Conservation (phyloP, 2,797 vertebrate genomes). For the Perodicticus potto region DNA sequence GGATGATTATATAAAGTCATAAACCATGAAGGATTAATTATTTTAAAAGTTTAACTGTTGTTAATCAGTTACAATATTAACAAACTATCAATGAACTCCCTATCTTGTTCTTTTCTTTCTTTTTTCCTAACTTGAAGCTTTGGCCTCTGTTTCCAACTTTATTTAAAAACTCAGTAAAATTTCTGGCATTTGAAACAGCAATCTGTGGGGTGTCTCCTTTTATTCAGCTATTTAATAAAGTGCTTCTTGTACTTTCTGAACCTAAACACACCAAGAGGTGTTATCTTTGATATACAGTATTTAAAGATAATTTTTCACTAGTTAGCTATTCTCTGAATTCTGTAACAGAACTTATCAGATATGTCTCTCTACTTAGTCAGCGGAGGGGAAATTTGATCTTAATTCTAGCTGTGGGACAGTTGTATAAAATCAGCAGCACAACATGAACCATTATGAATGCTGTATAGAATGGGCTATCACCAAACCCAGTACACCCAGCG, state of each 20-base stretch:
- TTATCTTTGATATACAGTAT: conserved; percentile 20
- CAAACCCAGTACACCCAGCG: background rate
- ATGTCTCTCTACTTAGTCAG: background rate
- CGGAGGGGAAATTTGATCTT: background rate
- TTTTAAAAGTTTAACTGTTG: background rate
- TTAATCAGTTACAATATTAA: background rate
- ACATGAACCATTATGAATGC: background rate
- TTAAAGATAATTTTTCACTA: background rate
- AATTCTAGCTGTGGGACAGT: background rate
- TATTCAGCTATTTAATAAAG: background rate
- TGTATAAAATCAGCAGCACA: background rate
- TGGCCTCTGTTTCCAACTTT: background rate
- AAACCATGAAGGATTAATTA: background rate
- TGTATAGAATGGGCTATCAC: background rate
- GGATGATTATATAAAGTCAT: background rate
- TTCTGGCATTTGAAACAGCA: background rate
- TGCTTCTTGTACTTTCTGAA: background rate
- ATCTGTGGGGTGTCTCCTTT: background rate
- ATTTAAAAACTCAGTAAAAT: background rate
- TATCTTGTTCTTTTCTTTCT: background rate
- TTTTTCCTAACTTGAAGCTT: background rate
- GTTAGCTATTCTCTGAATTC: background rate
- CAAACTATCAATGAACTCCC: background rate
- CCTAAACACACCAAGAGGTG: background rate
- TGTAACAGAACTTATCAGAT: background rate